These are phyloP conservation scores for Saguinus oedipus DNA, from an alignment of 2,797 vertebrate genomes.

Conservation along the genomic window DNA sequence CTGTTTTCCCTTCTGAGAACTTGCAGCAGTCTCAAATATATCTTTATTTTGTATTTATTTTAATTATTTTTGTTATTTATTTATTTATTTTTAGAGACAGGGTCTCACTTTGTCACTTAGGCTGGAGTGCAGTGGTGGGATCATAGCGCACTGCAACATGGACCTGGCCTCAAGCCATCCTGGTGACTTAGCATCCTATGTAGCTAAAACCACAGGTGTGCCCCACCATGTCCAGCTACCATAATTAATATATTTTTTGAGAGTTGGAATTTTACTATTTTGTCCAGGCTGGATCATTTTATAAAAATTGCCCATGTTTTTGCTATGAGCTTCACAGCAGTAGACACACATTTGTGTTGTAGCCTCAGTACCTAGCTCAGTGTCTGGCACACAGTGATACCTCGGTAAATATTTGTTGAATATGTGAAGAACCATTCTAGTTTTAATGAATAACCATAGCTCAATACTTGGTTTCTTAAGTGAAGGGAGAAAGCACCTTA, in stretches of 20 bases:
- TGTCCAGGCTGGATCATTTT: background rate
- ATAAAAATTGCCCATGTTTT: background rate
- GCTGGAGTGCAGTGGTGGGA: no score
- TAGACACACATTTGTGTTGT: rapidly evolving
- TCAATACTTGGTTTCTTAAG: background rate
- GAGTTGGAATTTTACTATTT: no score
- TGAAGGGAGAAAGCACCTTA: background rate
- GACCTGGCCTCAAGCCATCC: no score
- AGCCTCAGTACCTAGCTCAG: background rate
- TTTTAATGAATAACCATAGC: background rate
- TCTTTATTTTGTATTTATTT: background rate
- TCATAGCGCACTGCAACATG: no score
- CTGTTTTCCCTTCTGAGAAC: background rate
- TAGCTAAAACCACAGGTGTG: no score
- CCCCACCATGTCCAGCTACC: no score
- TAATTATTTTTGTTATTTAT: no score
- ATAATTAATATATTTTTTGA: no score
- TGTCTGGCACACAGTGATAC: background rate
- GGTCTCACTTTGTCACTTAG: no score
- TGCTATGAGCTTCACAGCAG: background rate
- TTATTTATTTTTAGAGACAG: no score
- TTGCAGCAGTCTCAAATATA: background rate
- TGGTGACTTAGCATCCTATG: no score
- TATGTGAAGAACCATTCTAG: background rate
- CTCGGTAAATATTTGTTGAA: background rate